Evolutionary conservation across 2,888 invertebrate species (phyloP), one percentile per base, ranked within the genome.

Genomic region (Scaptomyza cyrtandrae): DNA sequence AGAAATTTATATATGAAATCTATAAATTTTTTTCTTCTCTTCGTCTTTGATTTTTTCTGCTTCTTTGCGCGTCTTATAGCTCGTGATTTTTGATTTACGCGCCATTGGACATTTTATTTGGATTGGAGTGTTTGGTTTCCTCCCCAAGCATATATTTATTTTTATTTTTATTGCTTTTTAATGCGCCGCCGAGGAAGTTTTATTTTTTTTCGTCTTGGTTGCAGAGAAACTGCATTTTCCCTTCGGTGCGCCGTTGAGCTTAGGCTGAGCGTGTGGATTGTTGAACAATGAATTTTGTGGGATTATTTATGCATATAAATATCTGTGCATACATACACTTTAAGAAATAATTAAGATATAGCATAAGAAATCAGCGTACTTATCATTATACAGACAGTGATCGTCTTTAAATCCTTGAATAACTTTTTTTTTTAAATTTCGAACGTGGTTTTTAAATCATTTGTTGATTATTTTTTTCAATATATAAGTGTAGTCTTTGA

Each of bases 101-200:
- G 62, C 71, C 76, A 78, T 86, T 85, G 84, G 84, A 78, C 68
- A 78, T 86, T 88, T 87, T 75, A 75, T 77, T 83, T 80, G 77
- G 74, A 78, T 77, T 67, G 74, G 67, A 66, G 71, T 68, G 64
- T 64, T 62, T 35, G 64, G 64, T 64, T 64, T 64, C 53, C 71
- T 79, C 80, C 79, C 86, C 73, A 71, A 61, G 82, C 67, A 70
- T 79, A 70, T 78, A 75, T 80, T 85, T 89, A 79, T 89, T 88
- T 80, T 85, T 89, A 79, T 88, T 88, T 83, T 89, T 88, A 89
- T 86, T 87, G 89, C 83, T 87, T 87, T 89, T 89, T 89, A 88
- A 89, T 89, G 89, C 89, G 83, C 77, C 79, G 71, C 49, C 57
- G 81, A 75, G 81, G 84, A 86, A 84, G 84, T 86, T 86, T 81